Evolutionary conservation across 2,113 vertebrate genomes (phyloP).

Genomic region (Apaloderma vittatum): DNA sequence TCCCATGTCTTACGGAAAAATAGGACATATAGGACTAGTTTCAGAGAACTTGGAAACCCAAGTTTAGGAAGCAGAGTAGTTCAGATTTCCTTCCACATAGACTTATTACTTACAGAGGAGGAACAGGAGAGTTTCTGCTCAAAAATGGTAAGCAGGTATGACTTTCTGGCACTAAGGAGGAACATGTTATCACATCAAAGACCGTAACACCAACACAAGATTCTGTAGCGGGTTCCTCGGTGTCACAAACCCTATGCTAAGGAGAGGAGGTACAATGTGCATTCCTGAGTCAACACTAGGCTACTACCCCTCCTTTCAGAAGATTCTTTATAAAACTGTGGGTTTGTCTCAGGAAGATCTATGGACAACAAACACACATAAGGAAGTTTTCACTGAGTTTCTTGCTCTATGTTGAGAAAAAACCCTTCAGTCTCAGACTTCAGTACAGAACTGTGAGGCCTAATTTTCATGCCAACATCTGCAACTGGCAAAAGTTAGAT

Average conservation of each 20-base stretch:
- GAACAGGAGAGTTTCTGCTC: neutral
- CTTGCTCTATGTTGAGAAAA: neutral
- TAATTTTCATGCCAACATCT: neutral
- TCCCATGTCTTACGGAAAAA: neutral
- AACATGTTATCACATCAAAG: neutral
- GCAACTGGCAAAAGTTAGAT: neutral
- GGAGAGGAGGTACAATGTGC: neutral
- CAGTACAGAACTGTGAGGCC: neutral
- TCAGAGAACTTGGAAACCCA: neutral
- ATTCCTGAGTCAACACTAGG: neutral
- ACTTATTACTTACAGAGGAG: neutral
- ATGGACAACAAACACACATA: neutral
- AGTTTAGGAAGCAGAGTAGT: neutral
- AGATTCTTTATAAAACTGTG: neutral
- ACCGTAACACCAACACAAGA: neutral
- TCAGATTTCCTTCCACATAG: neutral
- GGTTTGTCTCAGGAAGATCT: neutral
- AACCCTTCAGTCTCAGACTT: neutral
- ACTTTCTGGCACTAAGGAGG: neutral
- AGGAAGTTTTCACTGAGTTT: neutral
- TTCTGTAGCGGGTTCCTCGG: neutral
- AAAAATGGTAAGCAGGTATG: neutral
- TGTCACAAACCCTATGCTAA: neutral
- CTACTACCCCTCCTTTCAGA: neutral
- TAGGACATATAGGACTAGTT: neutral